Percentiles rank a stretch among this genome's conserved stretches.
Evolutionary conservation across 2,888 invertebrate genomes (phyloP).

Genomic region (Drosophila antonietae): DNA sequence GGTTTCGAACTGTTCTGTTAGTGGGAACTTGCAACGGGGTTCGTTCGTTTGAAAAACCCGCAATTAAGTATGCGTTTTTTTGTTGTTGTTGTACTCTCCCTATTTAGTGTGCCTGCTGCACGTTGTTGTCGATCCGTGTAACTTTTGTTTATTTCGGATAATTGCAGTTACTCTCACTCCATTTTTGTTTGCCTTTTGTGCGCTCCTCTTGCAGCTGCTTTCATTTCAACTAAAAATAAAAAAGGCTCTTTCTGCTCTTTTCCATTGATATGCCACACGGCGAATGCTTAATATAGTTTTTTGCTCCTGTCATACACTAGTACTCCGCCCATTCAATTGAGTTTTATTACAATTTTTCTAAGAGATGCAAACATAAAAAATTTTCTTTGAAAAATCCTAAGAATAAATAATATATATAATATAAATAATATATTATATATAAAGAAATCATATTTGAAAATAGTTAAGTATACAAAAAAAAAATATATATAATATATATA

Average conservation of each 20-base stretch:
- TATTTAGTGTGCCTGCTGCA: slow-evolving; percentile 23
- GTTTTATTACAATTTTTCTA: not conserved
- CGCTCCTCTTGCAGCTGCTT: slow-evolving; percentile 71
- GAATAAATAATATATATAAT: not conserved
- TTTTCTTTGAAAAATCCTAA: not conserved
- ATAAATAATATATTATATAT: not conserved
- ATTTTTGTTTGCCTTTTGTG: slow-evolving; percentile 57
- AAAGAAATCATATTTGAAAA: not conserved
- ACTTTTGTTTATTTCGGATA: slow-evolving; percentile 81
- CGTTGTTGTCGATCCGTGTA: slow-evolving; percentile 61
- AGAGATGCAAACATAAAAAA: not conserved
- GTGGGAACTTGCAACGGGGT: slow-evolving; percentile 43
- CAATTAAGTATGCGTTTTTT: slow-evolving; percentile 77
- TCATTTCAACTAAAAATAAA: slow-evolving; percentile 38
- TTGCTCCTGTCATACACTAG: not conserved
- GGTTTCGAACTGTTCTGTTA: slow-evolving; percentile 39
- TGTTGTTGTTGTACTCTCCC: slow-evolving; percentile 2
- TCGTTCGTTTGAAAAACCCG: slow-evolving; percentile 79
- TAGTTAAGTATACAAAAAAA: not conserved
- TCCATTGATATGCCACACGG: slow-evolving; percentile 42
- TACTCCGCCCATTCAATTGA: not conserved
- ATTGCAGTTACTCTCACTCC: slow-evolving; percentile 76
- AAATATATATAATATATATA: not conserved
- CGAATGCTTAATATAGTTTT: slow-evolving; percentile 64
- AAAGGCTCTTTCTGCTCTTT: slow-evolving; percentile 47